Evolutionary conservation across 2,888 invertebrate genomes (phyloP).

Genomic region (Acleris emargana): DNA sequence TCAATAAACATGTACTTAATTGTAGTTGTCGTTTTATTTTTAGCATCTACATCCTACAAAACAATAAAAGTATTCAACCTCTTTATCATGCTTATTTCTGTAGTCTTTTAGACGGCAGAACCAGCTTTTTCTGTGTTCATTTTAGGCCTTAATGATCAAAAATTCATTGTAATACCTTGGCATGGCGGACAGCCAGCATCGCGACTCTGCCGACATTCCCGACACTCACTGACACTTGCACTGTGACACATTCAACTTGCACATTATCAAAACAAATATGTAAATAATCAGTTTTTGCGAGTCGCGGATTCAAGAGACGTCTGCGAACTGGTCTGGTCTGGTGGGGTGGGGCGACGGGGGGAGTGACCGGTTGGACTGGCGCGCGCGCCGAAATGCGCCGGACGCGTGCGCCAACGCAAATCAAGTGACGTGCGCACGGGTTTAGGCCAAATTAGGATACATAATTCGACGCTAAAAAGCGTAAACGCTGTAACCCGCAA

Average conservation of each 20-base stretch:
- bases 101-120: too few species aligned
- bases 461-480: too few species aligned
- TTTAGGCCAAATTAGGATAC: constrained; percentile 3
- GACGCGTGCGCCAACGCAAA: constrained; percentile 2
- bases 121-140: background rate
- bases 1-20: too few species aligned
- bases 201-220: constrained; percentile 53
- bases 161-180: constrained; percentile 56
- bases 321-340: constrained; percentile 18
- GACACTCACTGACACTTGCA: constrained; percentile 39
- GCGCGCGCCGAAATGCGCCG: constrained; percentile 25
- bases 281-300: constrained; percentile 31
- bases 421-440: constrained; percentile 15
- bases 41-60: too few species aligned
- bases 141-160: background rate
- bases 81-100: too few species aligned
- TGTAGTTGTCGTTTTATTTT: too few species aligned
- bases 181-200: constrained; percentile 71
- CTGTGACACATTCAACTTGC: constrained; percentile 41
- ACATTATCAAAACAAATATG: constrained; percentile 37
- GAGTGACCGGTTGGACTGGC: constrained; percentile 34
- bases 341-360: constrained; percentile 22
- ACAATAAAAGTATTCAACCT: too few species aligned
- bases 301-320: constrained; percentile 23
- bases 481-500: too few species aligned